Base-by-base conservation (phyloP, 2,888 invertebrate genomes). In the Acrobasis consociella region DNA sequence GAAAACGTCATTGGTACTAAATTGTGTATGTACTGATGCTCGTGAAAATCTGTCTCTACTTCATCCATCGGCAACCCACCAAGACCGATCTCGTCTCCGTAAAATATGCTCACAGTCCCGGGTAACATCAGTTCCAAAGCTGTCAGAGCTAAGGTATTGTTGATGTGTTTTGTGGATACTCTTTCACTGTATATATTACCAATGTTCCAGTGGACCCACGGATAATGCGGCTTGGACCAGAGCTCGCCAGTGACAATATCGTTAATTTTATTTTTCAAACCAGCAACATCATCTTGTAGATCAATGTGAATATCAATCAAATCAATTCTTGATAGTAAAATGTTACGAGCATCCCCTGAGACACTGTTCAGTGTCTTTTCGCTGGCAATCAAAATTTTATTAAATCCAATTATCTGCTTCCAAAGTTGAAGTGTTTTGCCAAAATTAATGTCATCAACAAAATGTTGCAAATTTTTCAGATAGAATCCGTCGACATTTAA, bases 401-500 rank as follows among this genome's bases (percentile, higher is more conserved):
- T 90, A 15, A 78, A 77, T 0, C 95, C 96, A 31, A 96, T 80
- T 10, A 95, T 86, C 67, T 91, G 88, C 78, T 96, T 96, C 97
- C 97, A 97, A 62, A 94, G 83, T 64, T 93, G 93, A 17, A 97
- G 78, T 49, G 94, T 93, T 58, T 87, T 86, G 0, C 89, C 84
- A 71, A 96, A 94, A 73, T 94, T 87, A 0, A 86, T 80, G 72
- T 96, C 94, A 50, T 94, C 88, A 5, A 94, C 90, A 75, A 95
- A 94, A 65, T 94, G 85, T 75, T 96, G 96, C 22, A 97, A 83
- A 10, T 96, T 96, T 82, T 97, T 97, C 9, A 98, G 87, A 80
- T 97, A 97, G 83, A 99, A 97, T 0, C 98, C 99, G 85, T 98
- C 97, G 3, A 98, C 96, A 9, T 96, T 97, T 67, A 94, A 93